Evolutionary conservation across 2,113 vertebrate species (phyloP), one percentile per base, ranked within the genome.

Genomic region (Colossoma macropomum): DNA sequence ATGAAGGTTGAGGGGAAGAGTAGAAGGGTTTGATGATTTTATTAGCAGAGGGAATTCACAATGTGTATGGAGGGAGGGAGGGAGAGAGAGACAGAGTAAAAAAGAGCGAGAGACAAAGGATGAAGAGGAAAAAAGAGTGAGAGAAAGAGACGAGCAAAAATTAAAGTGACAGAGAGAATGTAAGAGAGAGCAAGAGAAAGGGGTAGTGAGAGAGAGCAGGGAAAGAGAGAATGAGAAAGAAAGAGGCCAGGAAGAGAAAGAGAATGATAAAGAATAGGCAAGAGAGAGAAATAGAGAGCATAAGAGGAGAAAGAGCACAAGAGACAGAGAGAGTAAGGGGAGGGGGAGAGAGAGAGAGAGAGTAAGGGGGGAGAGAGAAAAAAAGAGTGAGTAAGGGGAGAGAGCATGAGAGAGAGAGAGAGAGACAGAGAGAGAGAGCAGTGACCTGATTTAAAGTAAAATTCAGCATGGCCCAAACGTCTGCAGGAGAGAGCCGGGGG

Each of bases 371-470:
- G 85, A 72, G 11, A 5, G 66, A 28, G 68, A 25, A 15, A 77
- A 62, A 62, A 87, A 69, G 80, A 87, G 90, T 87, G 80, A 82
- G 89, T 89, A 90, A 87, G 81, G 82, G 89, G 89, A 30, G 63
- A 45, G 66, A 32, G 27, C 41, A 34, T 4, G 34, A 38, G 34
- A 45, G 41, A 45, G 41, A 45, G 41, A 45, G 0, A 68, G 12
- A 52, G 89, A 52, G 75, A 28, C 12, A 34, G 25, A 34, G 32
- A 50, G 32, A 27, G 16, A 77, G 56, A 62, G 74, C 94, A 92
- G 88, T 92, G 93, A 94, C 93, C 93, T 94, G 93, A 94, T 94
- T 95, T 94, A 94, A 94, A 95, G 91, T 93, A 92, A 95, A 94
- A 93, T 94, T 92, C 90, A 93, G 92, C 90, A 90, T 88, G 92